Evolutionary conservation across 2,888 invertebrate species (phyloP), one percentile per base, ranked within the genome.

Genomic region (Seladonia tumulorum): DNA sequence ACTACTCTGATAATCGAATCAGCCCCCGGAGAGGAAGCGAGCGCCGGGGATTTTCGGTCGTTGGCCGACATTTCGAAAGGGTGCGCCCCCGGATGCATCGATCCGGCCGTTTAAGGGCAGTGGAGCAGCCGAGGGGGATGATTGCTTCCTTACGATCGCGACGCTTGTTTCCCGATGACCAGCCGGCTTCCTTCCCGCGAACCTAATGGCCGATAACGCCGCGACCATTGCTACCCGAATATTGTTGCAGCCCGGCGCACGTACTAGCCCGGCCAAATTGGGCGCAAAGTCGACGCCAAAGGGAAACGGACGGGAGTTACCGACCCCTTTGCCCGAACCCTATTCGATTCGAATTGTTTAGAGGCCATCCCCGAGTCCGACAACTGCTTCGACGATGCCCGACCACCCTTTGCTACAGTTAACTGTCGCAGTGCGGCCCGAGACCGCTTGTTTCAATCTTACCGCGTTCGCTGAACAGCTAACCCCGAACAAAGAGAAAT

Each of bases 41-140:
- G 79, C 71, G 78, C 45, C 75, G 78, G n/a, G 60, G 70, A 53
- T 80, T 88, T 84, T 82, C 81, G 85, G 75, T 88, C 82, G 87
- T 84, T 83, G 87, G 73, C 82, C 88, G 87, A 87, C 81, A 90
- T 90, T 90, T 86, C 63, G 45, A 86, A 87, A 86, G 85, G 86
- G 82, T 83, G 83, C 82, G 87, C 47, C 78, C 49, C 29, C 57
- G 10, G 76, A 53, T 53, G 53, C 70, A 89, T 90, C 89, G 88
- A 89, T 90, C 85, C 57, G 60, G 66, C 53, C 74, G 72, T 84
- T 88, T 86, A 83, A 83, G 87, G 83, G 82, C 87, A 85, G 81
- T 74, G 70, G 79, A 73, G 63, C 82, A 82, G n/a, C 63, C 42
- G 70, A 35, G 82, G 83, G 85, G 87, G 88, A 88, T 82, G 85